A percentile compares a stretch with the other conserved stretches of the same genome.
phyloP scores from a whole-genome alignment of 92 coral and sea anemone genomes.

The Nematostella vectensis region DNA sequence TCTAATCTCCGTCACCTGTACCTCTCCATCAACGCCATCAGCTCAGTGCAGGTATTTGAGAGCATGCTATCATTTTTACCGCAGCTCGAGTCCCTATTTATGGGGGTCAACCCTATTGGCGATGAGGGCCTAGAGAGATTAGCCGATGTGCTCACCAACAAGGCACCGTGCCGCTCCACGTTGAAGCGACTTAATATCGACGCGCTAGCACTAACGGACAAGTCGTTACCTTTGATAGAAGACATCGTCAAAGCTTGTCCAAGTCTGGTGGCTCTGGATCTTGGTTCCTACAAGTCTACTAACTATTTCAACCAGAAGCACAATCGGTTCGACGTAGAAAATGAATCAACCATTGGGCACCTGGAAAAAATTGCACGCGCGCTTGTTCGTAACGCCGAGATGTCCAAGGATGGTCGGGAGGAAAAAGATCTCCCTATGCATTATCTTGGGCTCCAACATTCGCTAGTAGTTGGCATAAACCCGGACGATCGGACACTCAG shows the following conservation, averaged over 20 bases:
- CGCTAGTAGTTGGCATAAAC: conserved; percentile 28
- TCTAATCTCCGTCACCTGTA: conserved; percentile 45
- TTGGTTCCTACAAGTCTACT: conserved; percentile 53
- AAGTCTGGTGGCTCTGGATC: conserved; percentile 40
- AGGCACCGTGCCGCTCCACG: conserved; percentile 22
- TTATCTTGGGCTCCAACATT: conserved; percentile 41
- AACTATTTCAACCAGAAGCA: conserved; percentile 43
- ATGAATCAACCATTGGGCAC: conserved; percentile 14
- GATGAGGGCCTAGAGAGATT: conserved; percentile 29
- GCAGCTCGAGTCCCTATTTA: conserved; percentile 34
- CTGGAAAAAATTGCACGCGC: conserved; percentile 26
- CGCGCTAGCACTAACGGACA: conserved; percentile 41
- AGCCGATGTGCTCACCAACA: conserved; percentile 11
- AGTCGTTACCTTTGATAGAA: conserved; percentile 35
- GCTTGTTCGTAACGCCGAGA: conserved; percentile 32
- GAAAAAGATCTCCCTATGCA: conserved; percentile 24
- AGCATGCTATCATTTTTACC: conserved; percentile 34
- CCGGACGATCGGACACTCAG: conserved; percentile 9
- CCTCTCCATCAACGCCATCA: conserved; percentile 43
- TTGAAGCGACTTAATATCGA: conserved; percentile 33
- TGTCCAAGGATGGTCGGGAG: not conserved
- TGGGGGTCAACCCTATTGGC: conserved; percentile 37
- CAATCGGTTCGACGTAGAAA: conserved; percentile 40
- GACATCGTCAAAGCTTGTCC: conserved; percentile 42
- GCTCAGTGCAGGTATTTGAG: conserved; percentile 20